Evolutionary conservation across 2,888 invertebrate genomes (phyloP), one percentile per base, ranked within the genome.

Genomic region (Lottia scabra): DNA sequence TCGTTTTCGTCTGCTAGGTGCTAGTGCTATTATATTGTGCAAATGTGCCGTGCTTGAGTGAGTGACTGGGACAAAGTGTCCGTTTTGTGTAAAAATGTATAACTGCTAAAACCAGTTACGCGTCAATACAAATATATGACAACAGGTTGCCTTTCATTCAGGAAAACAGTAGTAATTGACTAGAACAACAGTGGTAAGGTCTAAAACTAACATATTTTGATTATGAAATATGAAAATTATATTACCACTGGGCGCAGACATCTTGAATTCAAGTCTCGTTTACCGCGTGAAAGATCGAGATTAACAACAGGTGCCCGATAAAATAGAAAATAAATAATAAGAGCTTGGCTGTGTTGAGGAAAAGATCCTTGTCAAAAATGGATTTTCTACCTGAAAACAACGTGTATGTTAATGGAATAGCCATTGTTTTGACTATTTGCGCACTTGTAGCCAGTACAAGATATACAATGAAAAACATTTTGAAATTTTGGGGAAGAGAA

Each of bases 391-490:
- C 63, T 15, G 45, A 43, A 48, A n/a, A 65, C 23, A 45, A 19
- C 23, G 56, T 56, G 12, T 56, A 56, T 56, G 19, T 66, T 63
- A 63, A 23, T 45, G 63, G 64, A 23, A 45, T 69, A 45, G 63
- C 75, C 10, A 65, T 75, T 12, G 23, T 70, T 44, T 30, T 76
- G n/a, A 82, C 82, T 46, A 62, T 75, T 1, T 13, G 78, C 26
- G 75, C 77, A 26, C 63, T 82, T 26, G 45, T 78, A n/a, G 43
- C 74, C 27, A 80, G 81, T 30, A 75, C 78, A 13, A 65, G 65
- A 56, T 83, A 79, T 44, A 80, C 80, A 12, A 44, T 80, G 27
- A 67, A 73, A 56, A 82, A 79, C 62, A 76, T 82, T 62, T 63
- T 73, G 23, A 76, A 73, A 45, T 71, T 79, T 4, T 81, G 80